These are phyloP conservation scores for Pseudochirops corinnae DNA, from an alignment of 2,797 vertebrate genomes.

Conservation along the genomic window DNA sequence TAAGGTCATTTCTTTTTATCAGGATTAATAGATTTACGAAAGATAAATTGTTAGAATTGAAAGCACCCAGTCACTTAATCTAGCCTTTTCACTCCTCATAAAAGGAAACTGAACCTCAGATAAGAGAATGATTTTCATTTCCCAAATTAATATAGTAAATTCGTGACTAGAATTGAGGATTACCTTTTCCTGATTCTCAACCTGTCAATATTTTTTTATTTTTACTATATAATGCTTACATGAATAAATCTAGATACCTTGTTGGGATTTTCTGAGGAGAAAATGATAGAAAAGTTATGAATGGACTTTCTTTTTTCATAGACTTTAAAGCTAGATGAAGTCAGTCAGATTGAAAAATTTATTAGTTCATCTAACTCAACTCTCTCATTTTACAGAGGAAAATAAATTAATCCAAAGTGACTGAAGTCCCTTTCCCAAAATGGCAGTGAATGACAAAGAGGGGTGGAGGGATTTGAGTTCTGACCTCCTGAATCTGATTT, in stretches of 20 bases:
- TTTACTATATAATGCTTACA: not conserved
- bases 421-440: not conserved
- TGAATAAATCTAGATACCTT: not conserved
- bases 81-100: not conserved
- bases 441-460: not conserved
- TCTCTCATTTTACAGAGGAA: not conserved
- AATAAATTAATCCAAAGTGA: not conserved
- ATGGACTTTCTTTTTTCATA: not conserved
- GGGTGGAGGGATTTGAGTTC: not conserved
- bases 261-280: conserved; percentile 13
- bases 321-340: not conserved
- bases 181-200: not conserved
- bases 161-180: not conserved
- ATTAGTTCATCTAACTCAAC: not conserved
- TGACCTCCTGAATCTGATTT: not conserved
- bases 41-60: not conserved
- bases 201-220: not conserved
- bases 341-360: not conserved
- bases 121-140: not conserved
- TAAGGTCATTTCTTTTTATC: not conserved
- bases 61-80: not conserved
- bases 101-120: not conserved
- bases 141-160: not conserved
- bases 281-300: conserved; percentile 22
- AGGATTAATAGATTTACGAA: not conserved